phyloP scores from a whole-genome alignment of 2,113 vertebrate species.

The Antechinus stuartii region DNA sequence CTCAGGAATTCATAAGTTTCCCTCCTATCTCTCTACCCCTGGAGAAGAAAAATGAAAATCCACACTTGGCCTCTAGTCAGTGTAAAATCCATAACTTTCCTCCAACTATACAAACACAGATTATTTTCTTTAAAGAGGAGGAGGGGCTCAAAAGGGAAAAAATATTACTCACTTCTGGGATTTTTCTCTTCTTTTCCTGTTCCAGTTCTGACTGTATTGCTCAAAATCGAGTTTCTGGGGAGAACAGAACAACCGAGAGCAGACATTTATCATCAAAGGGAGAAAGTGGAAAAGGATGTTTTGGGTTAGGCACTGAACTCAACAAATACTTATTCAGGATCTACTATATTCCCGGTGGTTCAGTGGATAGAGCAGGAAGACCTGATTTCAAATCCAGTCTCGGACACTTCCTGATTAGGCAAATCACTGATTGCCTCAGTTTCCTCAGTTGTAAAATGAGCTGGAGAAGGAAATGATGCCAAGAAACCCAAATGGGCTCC shows the following conservation, averaged over 20 bases:
- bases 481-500: neutral
- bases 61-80: no score
- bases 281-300: fast-evolving
- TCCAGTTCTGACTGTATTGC: neutral
- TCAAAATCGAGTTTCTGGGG: neutral
- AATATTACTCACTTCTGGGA: neutral
- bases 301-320: neutral
- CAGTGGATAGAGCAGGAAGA: neutral
- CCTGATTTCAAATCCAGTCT: neutral
- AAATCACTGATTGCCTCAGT: neutral
- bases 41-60: neutral
- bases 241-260: neutral
- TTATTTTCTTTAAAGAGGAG: neutral
- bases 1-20: neutral
- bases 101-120: neutral
- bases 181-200: no score
- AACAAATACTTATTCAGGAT: neutral
- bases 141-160: neutral
- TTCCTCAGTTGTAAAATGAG: neutral
- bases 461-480: neutral
- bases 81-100: neutral
- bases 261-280: neutral
- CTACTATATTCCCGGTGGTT: neutral
- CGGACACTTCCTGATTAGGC: neutral
- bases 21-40: neutral